A percentile compares a stretch with the other conserved stretches of the same genome.
Evolutionary conservation across 2,797 vertebrate species (phyloP).

Genomic region (Macroramphosus scolopax): DNA sequence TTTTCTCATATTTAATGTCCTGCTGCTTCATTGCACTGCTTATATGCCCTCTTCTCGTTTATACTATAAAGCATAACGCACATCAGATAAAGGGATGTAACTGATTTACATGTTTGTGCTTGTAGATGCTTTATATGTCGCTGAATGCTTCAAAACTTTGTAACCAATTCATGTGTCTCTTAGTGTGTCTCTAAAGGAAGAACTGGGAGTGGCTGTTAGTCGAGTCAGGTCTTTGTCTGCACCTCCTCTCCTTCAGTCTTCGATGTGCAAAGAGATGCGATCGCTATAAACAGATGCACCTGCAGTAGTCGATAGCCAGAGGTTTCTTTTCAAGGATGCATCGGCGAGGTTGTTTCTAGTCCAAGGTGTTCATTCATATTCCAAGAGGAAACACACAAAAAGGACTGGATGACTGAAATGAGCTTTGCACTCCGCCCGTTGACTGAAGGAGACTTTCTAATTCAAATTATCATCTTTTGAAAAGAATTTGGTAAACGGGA

Average conservation of each 20-base stretch:
- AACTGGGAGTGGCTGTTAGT: conserved; percentile 7
- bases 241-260: conserved; percentile 3
- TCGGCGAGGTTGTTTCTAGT: neutral
- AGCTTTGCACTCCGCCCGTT: neutral
- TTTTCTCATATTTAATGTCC: conserved; percentile 25
- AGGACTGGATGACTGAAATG: neutral
- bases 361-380: neutral
- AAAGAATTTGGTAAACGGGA: neutral
- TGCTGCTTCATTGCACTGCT: conserved; percentile 22
- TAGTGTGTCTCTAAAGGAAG: conserved; percentile 4
- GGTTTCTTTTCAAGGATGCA: neutral
- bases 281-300: conserved; percentile 5
- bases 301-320: no score
- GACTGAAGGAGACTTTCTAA: neutral
- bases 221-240: neutral
- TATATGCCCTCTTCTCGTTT: conserved; percentile 26
- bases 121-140: conserved; percentile 60
- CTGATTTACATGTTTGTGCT: conserved; percentile 34
- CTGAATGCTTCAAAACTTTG: conserved; percentile 23
- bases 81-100: conserved; percentile 23
- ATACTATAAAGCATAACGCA: conserved; percentile 12
- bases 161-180: conserved; percentile 9
- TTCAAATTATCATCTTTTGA: neutral
- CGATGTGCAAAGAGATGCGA: conserved; percentile 8
- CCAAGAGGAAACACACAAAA: neutral